These are phyloP conservation scores for Calvadosia cruxmelitensis DNA, from an alignment of 30 jellyfish, hydroid and myxozoan genomes.

Conservation along the genomic window DNA sequence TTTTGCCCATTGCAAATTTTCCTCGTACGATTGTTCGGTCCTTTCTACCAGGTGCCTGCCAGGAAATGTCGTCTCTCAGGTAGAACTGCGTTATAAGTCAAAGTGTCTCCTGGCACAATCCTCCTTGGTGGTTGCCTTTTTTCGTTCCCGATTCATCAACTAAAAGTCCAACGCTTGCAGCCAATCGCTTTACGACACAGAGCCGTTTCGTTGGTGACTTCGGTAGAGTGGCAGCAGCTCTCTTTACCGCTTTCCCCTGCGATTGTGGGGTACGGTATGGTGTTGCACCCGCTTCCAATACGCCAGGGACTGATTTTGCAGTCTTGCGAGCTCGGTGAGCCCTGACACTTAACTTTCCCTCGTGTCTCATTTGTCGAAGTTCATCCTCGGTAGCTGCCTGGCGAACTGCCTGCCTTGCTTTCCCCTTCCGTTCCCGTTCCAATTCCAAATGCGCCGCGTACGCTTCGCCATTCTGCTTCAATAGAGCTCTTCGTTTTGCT, in stretches of 20 bases:
- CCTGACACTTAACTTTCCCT: not conserved
- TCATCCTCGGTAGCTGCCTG: not conserved
- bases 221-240: not conserved
- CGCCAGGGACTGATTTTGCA: not conserved
- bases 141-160: too few species aligned
- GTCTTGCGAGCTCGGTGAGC: not conserved
- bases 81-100: too few species aligned
- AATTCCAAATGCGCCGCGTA: not conserved
- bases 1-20: conserved; percentile 19
- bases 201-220: not conserved
- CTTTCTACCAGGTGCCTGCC: conserved; percentile 11
- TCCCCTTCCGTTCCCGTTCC: not conserved
- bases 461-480: not conserved
- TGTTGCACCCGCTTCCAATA: too few species aligned
- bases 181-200: not conserved
- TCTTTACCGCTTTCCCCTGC: not conserved
- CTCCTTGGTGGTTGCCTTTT: too few species aligned
- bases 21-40: too few species aligned
- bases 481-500: not conserved
- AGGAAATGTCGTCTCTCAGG: too few species aligned
- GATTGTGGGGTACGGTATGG: not conserved
- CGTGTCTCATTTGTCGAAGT: not conserved
- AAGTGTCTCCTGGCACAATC: too few species aligned
- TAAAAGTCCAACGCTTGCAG: not conserved
- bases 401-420: not conserved